Evolutionary conservation across 2,888 invertebrate genomes (phyloP).

Genomic region (Achlya flavicornis): DNA sequence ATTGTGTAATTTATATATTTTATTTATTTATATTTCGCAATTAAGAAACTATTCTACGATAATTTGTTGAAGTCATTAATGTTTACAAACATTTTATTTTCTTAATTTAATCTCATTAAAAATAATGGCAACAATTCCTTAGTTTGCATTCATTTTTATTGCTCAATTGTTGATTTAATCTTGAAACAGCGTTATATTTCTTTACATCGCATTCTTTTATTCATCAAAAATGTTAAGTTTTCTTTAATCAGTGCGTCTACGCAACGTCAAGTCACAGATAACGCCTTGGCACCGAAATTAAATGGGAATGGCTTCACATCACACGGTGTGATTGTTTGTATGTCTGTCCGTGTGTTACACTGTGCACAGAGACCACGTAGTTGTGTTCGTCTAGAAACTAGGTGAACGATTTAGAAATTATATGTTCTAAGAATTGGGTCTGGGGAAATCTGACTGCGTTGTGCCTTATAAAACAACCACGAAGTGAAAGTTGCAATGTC

Average conservation of each 20-base stretch:
- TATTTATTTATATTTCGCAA: too few relatives aligned
- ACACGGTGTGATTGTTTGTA: slow-evolving; percentile 58
- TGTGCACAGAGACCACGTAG: slow-evolving; percentile 10
- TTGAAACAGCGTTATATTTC: not conserved
- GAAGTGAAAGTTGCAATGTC: not conserved
- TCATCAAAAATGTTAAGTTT: slow-evolving; percentile 29
- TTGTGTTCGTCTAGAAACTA: slow-evolving; percentile 1
- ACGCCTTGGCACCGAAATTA: slow-evolving; percentile 66
- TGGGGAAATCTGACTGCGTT: slow-evolving; percentile 21
- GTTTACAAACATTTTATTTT: too few relatives aligned
- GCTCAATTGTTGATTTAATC: not conserved
- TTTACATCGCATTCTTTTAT: slow-evolving; percentile 17
- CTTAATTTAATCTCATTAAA: not conserved
- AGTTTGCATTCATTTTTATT: not conserved
- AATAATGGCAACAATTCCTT: not conserved
- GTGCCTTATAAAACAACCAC: not conserved
- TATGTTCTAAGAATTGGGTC: slow-evolving; percentile 25
- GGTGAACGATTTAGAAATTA: slow-evolving; percentile 21
- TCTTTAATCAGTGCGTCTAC: slow-evolving; percentile 73
- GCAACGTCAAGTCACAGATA: slow-evolving; percentile 71
- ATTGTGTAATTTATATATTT: too few relatives aligned
- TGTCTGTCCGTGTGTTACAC: slow-evolving; percentile 25
- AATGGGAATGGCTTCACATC: slow-evolving; percentile 69
- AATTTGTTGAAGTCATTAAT: too few relatives aligned
- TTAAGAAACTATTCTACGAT: too few relatives aligned